Evolutionary conservation across 2,113 vertebrate genomes (phyloP).

Genomic region (Triplophysa siluroides): DNA sequence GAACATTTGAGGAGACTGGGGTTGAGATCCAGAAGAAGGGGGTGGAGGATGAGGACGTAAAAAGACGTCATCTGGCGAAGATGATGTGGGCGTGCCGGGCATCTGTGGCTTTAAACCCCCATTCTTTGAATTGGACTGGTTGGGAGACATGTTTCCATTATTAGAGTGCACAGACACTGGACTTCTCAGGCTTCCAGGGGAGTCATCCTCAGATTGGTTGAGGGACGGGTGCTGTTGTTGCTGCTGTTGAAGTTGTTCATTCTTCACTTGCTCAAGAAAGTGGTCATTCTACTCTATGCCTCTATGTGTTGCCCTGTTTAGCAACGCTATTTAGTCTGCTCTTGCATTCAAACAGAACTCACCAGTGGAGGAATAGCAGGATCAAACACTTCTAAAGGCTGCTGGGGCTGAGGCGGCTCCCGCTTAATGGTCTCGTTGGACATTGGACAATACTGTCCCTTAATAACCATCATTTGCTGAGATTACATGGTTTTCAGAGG

Average conservation of each 20-base stretch:
- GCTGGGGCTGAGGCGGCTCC: constrained; percentile 80
- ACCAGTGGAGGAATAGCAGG: constrained; percentile 75
- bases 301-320: too few relatives aligned
- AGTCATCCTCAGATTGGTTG: constrained; percentile 75
- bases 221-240: constrained; percentile 83
- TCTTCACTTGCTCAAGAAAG: constrained; percentile 96
- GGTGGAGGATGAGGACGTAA: constrained; percentile 91
- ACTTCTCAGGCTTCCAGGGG: constrained; percentile 83
- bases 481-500: constrained; percentile 15
- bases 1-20: constrained; percentile 87
- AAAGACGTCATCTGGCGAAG: constrained; percentile 87
- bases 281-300: too few relatives aligned
- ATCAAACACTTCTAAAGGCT: constrained; percentile 76
- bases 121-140: constrained; percentile 84
- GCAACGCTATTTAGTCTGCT: too few relatives aligned
- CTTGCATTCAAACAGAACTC: too few relatives aligned
- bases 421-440: constrained; percentile 89
- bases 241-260: constrained; percentile 90
- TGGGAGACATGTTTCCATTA: constrained; percentile 85
- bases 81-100: constrained; percentile 72
- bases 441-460: too few relatives aligned
- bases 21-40: constrained; percentile 79
- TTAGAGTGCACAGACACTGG: constrained; percentile 83
- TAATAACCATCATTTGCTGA: too few relatives aligned
- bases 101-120: constrained; percentile 81